Percentiles rank a stretch among this genome's conserved stretches.
Evolutionary conservation across 1,140 invertebrate species (phyloP).

Genomic region (Heliconius hewitsoni): DNA sequence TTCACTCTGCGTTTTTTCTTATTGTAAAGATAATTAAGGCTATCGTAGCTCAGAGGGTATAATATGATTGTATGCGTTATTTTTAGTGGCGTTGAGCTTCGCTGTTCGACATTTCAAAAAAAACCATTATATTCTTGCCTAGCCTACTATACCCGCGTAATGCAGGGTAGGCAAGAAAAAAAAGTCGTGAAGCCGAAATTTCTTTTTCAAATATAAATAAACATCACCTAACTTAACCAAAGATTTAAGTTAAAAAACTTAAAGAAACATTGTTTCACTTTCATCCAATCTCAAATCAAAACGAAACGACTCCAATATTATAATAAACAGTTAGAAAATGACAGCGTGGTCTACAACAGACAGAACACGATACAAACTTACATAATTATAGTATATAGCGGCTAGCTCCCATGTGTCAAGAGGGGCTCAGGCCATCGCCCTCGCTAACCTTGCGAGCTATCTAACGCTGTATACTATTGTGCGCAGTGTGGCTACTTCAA

Average conservation of each 20-base stretch:
- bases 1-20: not conserved
- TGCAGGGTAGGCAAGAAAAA: too few relatives aligned
- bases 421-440: conserved; percentile 34
- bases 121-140: too few relatives aligned
- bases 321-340: not conserved
- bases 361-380: conserved; percentile 19
- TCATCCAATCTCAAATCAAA: not conserved
- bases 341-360: not conserved
- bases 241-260: too few relatives aligned
- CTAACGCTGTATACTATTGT: conserved; percentile 1
- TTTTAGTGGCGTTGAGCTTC: too few relatives aligned
- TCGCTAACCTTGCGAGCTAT: conserved; percentile 41
- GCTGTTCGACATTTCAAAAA: too few relatives aligned
- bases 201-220: too few relatives aligned
- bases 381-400: conserved; percentile 32
- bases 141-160: too few relatives aligned
- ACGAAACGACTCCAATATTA: not conserved
- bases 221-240: too few relatives aligned
- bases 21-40: too few relatives aligned
- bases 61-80: too few relatives aligned
- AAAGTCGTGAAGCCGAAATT: too few relatives aligned
- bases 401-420: conserved; percentile 37
- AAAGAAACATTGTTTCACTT: not conserved
- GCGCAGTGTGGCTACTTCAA: not conserved
- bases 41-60: too few relatives aligned